These are phyloP conservation scores for Ctenicera cuprea DNA, from an alignment of 2,888 invertebrate species.

Conservation along the genomic window DNA sequence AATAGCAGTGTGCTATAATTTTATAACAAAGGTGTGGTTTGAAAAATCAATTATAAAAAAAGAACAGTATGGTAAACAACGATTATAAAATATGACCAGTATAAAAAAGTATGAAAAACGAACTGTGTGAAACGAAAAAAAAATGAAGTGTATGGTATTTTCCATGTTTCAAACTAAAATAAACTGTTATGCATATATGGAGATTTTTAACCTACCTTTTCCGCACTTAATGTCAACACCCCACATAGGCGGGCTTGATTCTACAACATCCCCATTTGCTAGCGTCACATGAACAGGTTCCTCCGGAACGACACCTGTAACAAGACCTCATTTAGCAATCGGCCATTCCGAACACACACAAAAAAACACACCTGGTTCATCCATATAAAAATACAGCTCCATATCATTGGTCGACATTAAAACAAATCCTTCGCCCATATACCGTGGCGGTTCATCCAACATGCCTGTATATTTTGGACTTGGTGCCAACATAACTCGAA, in stretches of 20 bases:
- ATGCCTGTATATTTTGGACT: constrained; percentile 95
- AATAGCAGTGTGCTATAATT: too few relatives aligned
- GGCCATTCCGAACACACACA: too few relatives aligned
- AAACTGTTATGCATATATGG: too few relatives aligned
- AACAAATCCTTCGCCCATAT: constrained; percentile 99
- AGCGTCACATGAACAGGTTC: constrained; percentile 92
- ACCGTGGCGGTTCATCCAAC: constrained; percentile 95
- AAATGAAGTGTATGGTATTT: too few relatives aligned
- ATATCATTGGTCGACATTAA: constrained; percentile 96
- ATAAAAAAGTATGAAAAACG: too few relatives aligned
- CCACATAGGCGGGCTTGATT: constrained; percentile 95
- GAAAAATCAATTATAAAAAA: too few relatives aligned
- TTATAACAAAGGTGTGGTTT: too few relatives aligned
- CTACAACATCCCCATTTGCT: constrained; percentile 95
- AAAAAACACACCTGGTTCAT: constrained; percentile 97
- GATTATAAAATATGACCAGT: too few relatives aligned
- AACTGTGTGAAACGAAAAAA: too few relatives aligned
- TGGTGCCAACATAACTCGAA: constrained; percentile 96
- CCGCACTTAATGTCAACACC: constrained; percentile 97
- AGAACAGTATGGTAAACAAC: too few relatives aligned
- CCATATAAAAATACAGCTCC: constrained; percentile 97
- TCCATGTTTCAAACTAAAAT: too few relatives aligned
- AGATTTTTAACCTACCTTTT: constrained; percentile 81
- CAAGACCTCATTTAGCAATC: constrained; percentile 22
- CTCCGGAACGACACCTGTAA: constrained; percentile 85